These are phyloP conservation scores for Panulirus ornatus DNA, from an alignment of 1,140 invertebrate genomes.

Conservation along the genomic window DNA sequence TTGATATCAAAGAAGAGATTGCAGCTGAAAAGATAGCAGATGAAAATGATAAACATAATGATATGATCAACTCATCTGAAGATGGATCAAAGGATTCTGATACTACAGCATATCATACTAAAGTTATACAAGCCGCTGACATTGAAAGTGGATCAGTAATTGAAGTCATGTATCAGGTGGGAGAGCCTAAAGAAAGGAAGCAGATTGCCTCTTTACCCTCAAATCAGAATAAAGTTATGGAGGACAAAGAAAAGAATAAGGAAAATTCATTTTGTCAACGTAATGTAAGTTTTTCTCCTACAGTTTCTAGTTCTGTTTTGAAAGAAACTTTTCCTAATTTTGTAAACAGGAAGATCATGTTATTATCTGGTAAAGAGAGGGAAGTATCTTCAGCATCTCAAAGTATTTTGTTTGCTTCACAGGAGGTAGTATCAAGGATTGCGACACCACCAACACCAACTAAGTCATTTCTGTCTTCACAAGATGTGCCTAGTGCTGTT, in stretches of 20 bases:
- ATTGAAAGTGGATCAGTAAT: constrained; percentile 47
- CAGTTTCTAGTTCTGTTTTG: not conserved
- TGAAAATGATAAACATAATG: not conserved
- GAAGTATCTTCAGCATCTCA: constrained; percentile 26
- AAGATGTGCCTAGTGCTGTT: not conserved
- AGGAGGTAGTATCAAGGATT: not conserved
- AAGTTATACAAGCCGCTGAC: constrained; percentile 43
- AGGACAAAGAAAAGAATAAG: not conserved
- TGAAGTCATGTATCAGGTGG: constrained; percentile 47
- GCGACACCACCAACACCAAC: not conserved
- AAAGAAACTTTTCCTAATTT: not conserved
- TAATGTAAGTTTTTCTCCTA: not conserved
- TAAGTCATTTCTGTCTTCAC: not conserved
- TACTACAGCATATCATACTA: not conserved
- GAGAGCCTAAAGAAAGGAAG: constrained; percentile 13
- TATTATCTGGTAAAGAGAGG: not conserved
- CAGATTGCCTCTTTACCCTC: not conserved
- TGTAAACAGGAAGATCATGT: not conserved
- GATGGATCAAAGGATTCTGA: not conserved
- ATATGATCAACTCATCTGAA: not conserved
- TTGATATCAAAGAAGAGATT: not conserved
- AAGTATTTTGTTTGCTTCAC: not conserved
- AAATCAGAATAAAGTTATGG: not conserved
- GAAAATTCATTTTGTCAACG: not conserved
- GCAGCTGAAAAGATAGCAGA: not conserved